phyloP scores from a whole-genome alignment of 2,888 invertebrate genomes.

The Agriotes lineatus region DNA sequence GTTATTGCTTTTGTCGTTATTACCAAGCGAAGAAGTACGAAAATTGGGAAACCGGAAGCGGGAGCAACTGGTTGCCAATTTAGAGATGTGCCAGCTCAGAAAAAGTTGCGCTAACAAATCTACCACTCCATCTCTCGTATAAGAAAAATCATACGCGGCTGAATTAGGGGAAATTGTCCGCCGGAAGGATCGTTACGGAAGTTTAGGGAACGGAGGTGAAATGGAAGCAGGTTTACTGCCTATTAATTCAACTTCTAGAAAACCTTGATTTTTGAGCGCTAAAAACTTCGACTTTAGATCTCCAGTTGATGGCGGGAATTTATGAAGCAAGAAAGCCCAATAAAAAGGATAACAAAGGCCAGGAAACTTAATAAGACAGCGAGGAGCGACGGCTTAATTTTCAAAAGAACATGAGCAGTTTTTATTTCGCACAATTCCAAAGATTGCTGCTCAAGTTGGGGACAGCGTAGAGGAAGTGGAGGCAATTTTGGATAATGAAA shows the following conservation, averaged over 20 bases:
- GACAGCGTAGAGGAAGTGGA: too few relatives aligned
- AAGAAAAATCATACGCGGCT: conserved; percentile 19
- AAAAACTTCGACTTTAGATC: neutral
- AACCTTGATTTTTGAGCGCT: neutral
- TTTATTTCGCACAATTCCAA: too few relatives aligned
- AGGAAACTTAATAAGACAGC: too few relatives aligned
- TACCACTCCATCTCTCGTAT: neutral
- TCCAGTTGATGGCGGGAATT: neutral
- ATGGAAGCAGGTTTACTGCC: conserved; percentile 2
- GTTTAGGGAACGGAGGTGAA: neutral
- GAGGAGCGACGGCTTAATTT: too few relatives aligned
- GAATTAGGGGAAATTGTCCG: conserved; percentile 14
- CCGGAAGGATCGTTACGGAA: neutral
- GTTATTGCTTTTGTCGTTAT: neutral
- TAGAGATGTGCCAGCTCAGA: conserved; percentile 15
- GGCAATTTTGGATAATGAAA: too few relatives aligned
- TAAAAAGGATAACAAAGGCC: too few relatives aligned
- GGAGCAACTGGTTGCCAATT: conserved; percentile 17
- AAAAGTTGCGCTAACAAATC: conserved; percentile 17
- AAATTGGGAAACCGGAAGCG: conserved; percentile 5
- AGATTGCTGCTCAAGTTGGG: too few relatives aligned
- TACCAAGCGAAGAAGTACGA: conserved; percentile 12
- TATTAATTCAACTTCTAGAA: conserved; percentile 7
- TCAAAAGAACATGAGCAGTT: too few relatives aligned
- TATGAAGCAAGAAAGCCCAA: too few relatives aligned